Evolutionary conservation across 2,113 vertebrate genomes (phyloP).

Genomic region (Centropristis striata): DNA sequence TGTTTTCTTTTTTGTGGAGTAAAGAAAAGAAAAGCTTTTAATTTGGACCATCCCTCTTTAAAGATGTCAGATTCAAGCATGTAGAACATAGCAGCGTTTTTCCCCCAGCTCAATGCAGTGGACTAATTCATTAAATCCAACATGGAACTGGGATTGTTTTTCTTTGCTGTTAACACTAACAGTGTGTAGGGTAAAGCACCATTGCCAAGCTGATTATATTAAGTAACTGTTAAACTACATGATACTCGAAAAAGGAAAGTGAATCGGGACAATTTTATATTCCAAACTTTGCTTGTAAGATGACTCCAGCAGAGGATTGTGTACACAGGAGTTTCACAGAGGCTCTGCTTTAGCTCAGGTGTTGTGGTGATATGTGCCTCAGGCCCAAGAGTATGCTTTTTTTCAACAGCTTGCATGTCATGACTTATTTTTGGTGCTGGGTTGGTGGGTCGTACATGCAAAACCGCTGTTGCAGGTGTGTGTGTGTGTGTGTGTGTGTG

Average conservation of each 20-base stretch:
- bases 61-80: constrained; percentile 63
- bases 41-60: constrained; percentile 55
- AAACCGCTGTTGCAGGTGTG: constrained; percentile 70
- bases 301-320: background rate
- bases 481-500: constrained; percentile 15
- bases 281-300: constrained; percentile 15
- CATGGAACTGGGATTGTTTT: constrained; percentile 42
- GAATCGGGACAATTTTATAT: constrained; percentile 16
- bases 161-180: constrained; percentile 50
- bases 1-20: constrained; percentile 55
- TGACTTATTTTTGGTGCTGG: constrained; percentile 67
- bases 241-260: constrained; percentile 39
- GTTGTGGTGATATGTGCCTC: constrained; percentile 47
- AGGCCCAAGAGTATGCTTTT: constrained; percentile 39
- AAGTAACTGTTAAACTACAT: constrained; percentile 56
- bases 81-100: constrained; percentile 3
- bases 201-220: constrained; percentile 46
- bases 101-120: constrained; percentile 12
- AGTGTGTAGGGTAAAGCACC: constrained; percentile 16
- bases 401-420: constrained; percentile 61
- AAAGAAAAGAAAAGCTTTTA: constrained; percentile 50
- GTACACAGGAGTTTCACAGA: constrained; percentile 19
- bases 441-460: constrained; percentile 46
- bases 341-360: constrained; percentile 53
- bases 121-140: constrained; percentile 48